Evolutionary conservation across 1,140 invertebrate species (phyloP).

Genomic region (Apocrypta bakeri): DNA sequence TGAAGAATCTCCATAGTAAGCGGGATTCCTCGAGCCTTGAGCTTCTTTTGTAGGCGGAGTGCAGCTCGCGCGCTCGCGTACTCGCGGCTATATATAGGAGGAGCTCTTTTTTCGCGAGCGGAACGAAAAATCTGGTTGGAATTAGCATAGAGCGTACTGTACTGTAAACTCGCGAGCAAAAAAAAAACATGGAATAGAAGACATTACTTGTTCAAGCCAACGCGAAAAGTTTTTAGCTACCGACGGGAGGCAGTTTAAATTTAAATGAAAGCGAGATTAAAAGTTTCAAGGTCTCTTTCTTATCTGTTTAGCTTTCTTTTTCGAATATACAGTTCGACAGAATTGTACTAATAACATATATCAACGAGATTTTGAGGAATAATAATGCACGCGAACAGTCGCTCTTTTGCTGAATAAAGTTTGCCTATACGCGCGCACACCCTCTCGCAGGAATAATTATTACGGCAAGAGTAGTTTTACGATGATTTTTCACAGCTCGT

Average conservation of each 20-base stretch:
- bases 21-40: not conserved
- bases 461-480: slow-evolving; percentile 2
- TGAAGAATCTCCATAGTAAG: not conserved
- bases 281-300: not conserved
- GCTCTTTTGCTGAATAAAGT: not conserved
- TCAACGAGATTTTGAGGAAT: too few species aligned
- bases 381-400: not conserved
- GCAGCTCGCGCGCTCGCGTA: not conserved
- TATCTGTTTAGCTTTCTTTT: not conserved
- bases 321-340: not conserved
- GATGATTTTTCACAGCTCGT: slow-evolving; percentile 35
- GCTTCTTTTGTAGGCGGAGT: not conserved
- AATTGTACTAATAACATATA: too few species aligned
- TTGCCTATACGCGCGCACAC: not conserved
- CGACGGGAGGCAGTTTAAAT: not conserved
- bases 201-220: not conserved
- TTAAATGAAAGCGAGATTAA: not conserved
- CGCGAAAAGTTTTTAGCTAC: not conserved
- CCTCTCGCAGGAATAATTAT: not conserved
- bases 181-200: not conserved
- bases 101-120: not conserved
- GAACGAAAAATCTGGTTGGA: not conserved
- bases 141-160: not conserved
- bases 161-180: not conserved
- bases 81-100: not conserved